Conservation (phyloP, 2,797 vertebrate species). For the Artibeus lituratus region DNA sequence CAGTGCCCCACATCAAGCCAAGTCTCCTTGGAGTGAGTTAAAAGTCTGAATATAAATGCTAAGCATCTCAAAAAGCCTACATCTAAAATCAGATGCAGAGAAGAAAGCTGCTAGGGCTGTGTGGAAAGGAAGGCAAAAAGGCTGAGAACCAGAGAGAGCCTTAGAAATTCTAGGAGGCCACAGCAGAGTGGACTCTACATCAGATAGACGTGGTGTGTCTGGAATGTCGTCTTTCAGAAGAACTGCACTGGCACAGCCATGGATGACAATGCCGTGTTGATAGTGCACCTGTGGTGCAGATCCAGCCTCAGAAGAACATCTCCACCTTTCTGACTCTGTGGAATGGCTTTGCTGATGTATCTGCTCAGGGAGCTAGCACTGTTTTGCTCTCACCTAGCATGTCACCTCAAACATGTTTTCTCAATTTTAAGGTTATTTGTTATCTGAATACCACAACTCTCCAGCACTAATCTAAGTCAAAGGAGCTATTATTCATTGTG, state of each 20-base stretch:
- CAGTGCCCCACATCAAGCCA: neutral
- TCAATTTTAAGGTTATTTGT: neutral
- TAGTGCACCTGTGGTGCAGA: neutral
- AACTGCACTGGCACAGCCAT: neutral
- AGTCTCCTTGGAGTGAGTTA: neutral
- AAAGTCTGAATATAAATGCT: neutral
- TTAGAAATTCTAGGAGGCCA: neutral
- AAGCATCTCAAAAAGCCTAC: neutral
- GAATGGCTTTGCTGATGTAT: neutral
- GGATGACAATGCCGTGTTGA: neutral
- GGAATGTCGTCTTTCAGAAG: neutral
- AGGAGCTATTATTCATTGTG: neutral
- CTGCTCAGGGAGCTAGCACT: neutral
- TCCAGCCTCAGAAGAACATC: neutral
- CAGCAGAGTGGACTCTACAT: neutral
- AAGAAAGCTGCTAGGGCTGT: neutral
- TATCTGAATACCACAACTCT: neutral
- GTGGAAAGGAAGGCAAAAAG: neutral
- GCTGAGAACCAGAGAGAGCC: neutral
- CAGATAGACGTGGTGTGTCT: rapidly evolving
- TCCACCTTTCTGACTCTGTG: neutral
- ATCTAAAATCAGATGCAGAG: neutral
- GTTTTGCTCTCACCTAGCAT: neutral
- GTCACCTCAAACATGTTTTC: neutral
- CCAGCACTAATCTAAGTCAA: neutral